phyloP scores from a whole-genome alignment of 2,113 vertebrate genomes.

The Oceanodroma tethys region DNA sequence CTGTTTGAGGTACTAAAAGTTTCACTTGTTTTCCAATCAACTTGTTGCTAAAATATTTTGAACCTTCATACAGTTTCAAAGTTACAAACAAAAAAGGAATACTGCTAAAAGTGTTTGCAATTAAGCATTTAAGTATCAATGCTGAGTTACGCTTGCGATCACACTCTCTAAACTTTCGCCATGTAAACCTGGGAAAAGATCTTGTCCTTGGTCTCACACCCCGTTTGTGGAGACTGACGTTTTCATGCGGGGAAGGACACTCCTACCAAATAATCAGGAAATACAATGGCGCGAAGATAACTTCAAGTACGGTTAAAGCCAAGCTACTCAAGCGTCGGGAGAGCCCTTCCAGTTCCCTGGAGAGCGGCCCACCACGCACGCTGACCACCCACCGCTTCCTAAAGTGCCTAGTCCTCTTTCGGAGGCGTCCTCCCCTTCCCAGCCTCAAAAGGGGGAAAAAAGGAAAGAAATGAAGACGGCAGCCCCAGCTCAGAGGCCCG shows the following conservation, averaged over 20 bases:
- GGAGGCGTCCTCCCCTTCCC: neutral
- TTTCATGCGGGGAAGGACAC: neutral
- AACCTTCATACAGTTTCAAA: neutral
- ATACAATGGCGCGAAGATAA: neutral
- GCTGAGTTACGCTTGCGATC: neutral
- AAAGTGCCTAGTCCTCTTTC: neutral
- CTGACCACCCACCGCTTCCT: neutral
- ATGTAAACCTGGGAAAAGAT: neutral
- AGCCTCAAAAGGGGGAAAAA: too few relatives aligned
- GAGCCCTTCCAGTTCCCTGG: neutral
- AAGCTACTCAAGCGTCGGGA: accelerated
- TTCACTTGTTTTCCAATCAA: neutral
- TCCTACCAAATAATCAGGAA: neutral
- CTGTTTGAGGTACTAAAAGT: neutral
- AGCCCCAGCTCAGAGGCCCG: neutral
- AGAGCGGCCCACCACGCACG: neutral
- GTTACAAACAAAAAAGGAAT: neutral
- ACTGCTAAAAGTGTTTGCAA: neutral
- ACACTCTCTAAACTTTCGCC: neutral
- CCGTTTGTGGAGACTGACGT: accelerated
- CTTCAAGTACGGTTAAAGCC: neutral
- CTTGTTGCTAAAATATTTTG: neutral
- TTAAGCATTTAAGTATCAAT: neutral
- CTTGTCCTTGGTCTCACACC: neutral
- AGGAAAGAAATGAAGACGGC: too few relatives aligned